Conservation (phyloP, 2,113 vertebrate genomes). For the Phoxinus phoxinus region DNA sequence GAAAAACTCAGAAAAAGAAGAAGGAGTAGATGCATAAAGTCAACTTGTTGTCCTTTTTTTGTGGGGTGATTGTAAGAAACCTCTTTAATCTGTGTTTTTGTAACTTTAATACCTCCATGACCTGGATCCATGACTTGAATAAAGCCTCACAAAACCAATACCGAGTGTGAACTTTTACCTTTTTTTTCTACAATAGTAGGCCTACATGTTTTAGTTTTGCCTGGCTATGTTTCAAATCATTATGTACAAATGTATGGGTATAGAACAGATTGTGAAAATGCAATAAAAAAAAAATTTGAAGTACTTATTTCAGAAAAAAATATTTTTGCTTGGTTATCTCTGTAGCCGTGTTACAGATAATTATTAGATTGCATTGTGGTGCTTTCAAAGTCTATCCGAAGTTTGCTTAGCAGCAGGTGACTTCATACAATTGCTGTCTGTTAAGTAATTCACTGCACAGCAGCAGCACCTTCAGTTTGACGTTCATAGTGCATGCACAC, state of each 20-base stretch:
- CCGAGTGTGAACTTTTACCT: background rate
- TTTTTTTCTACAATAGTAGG: background rate
- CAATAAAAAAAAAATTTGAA: background rate
- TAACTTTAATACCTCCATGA: background rate
- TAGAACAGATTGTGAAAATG: no score
- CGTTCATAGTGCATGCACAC: no score
- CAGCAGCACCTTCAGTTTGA: no score
- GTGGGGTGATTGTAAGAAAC: background rate
- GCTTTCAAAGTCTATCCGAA: background rate
- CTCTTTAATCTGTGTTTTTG: background rate
- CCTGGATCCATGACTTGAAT: constrained; percentile 4
- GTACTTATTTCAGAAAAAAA: background rate
- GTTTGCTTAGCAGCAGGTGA: background rate
- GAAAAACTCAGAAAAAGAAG: constrained; percentile 70
- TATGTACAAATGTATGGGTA: background rate
- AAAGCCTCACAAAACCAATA: background rate
- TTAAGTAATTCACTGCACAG: background rate
- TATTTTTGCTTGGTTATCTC: background rate
- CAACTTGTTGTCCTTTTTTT: background rate
- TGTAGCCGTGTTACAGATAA: background rate
- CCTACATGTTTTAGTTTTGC: background rate
- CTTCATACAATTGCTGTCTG: background rate
- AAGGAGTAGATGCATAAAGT: constrained; percentile 65
- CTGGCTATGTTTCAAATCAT: background rate
- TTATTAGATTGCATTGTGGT: background rate